Percentiles rank a stretch among this genome's conserved stretches.
Evolutionary conservation across 37 sponge, comb jelly and placozoan genomes (phyloP).

Genomic region (Tethya wilhelma): DNA sequence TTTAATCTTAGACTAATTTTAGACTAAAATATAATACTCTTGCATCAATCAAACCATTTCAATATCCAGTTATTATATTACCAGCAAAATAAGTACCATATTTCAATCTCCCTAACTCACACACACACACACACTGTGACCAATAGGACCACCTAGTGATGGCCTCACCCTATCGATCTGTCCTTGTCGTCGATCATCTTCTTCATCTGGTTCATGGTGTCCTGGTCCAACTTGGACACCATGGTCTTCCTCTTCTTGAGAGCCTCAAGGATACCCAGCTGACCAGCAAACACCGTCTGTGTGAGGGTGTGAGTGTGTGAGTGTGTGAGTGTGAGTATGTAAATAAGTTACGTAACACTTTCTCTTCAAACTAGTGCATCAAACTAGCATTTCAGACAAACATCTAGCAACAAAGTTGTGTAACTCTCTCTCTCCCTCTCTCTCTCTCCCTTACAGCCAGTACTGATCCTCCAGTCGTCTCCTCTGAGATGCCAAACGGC

Average conservation of each 20-base stretch:
- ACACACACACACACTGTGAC: background rate
- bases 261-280: slow-evolving; percentile 28
- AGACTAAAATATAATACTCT: no score
- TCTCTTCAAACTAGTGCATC: no score
- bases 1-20: no score
- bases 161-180: background rate
- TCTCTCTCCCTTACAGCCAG: no score
- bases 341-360: no score
- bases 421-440: no score
- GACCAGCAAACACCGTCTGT: slow-evolving; percentile 44
- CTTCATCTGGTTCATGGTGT: slow-evolving; percentile 34
- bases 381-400: no score
- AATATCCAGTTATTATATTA: no score
- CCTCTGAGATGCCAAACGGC: no score
- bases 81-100: background rate
- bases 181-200: slow-evolving; percentile 25
- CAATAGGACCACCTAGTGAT: background rate
- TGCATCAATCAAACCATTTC: no score
- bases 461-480: no score
- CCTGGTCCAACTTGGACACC: slow-evolving; percentile 25
- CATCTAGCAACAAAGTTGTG: no score
- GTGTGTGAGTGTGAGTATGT: slow-evolving; percentile 14
- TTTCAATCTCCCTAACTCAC: background rate
- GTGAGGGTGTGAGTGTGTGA: slow-evolving; percentile 6
- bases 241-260: background rate